Evolutionary conservation across 2,113 vertebrate species (phyloP), one percentile per base, ranked within the genome.

Genomic region (Aythya baeri): DNA sequence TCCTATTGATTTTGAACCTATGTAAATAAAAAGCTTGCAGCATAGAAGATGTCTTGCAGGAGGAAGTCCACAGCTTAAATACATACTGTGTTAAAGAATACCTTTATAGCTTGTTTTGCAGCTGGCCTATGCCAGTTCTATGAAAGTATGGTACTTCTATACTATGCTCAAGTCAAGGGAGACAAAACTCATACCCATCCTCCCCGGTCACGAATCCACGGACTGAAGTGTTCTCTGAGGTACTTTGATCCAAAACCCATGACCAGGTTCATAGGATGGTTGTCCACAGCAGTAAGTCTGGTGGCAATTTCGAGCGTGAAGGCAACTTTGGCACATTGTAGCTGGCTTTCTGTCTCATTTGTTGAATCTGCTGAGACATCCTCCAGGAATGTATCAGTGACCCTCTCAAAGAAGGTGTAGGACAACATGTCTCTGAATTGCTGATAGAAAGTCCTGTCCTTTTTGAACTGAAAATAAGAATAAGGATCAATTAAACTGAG

Each of bases 211-310:
- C 96, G 90, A 29, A 97, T 95, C 99, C 99, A 99, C 5, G 96
- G n/a, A 1, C 96, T 98, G 79, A 98, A 99, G 59, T 98, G 79
- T 8, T 98, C 95, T 78, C 97, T 97, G 25, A 99, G 97, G 80
- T 98, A 99, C 87, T 91, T 97, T n/a, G 95, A 95, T 14, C 99
- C 99, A 10, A 98, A 98, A 50, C 97, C 97, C 49, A 99, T 91
- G 79, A 98, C 90, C 31, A 83, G 78, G 93, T 94, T 98, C 98
- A 97, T 98, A 7, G 98, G 98, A 75, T 98, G 97, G 26, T 87
- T 97, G 88, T 98, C 97, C 3, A 98, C 11, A 2, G 96, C 89
- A 0, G 97, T 98, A 74, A 99, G 98, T 54, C 98, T 98, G 73
- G 89, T 98, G 9, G 95, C 98, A 83, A 97, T 96, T 57, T 99